Conservation (phyloP, 1,140 invertebrate species). For the Eurytemora carolleeae region DNA sequence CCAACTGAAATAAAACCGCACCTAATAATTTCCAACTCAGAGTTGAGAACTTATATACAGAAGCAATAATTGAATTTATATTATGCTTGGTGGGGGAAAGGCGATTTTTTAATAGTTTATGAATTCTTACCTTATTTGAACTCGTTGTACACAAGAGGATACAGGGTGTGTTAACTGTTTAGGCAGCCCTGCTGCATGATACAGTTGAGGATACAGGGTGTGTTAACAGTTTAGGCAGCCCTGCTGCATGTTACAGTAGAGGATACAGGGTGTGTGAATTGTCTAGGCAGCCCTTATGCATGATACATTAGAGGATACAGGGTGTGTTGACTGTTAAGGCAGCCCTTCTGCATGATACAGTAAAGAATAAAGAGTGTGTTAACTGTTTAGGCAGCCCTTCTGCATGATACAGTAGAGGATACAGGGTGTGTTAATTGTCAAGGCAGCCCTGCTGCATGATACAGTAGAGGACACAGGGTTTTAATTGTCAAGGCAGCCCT, state of each 20-base stretch:
- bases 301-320: conserved; percentile 75
- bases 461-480: conserved; percentile 77
- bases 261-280: too few relatives aligned
- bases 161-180: not conserved
- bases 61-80: not conserved
- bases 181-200: conserved; percentile 36
- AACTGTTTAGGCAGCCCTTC: too few relatives aligned
- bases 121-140: too few relatives aligned
- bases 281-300: too few relatives aligned
- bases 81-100: not conserved
- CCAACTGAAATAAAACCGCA: not conserved
- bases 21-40: not conserved
- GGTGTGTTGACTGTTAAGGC: too few relatives aligned
- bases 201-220: conserved; percentile 77
- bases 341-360: too few relatives aligned
- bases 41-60: not conserved
- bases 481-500: too few relatives aligned
- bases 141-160: not conserved
- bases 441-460: too few relatives aligned
- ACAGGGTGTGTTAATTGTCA: too few relatives aligned
- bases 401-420: conserved; percentile 73
- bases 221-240: too few relatives aligned
- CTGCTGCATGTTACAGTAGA: conserved; percentile 74
- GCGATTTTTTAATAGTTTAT: not conserved
- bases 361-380: too few relatives aligned